Percentiles rank a stretch among this genome's conserved stretches.
These are phyloP conservation scores for Clusia tigrina DNA, from an alignment of 2,888 invertebrate genomes.

Conservation along the genomic window DNA sequence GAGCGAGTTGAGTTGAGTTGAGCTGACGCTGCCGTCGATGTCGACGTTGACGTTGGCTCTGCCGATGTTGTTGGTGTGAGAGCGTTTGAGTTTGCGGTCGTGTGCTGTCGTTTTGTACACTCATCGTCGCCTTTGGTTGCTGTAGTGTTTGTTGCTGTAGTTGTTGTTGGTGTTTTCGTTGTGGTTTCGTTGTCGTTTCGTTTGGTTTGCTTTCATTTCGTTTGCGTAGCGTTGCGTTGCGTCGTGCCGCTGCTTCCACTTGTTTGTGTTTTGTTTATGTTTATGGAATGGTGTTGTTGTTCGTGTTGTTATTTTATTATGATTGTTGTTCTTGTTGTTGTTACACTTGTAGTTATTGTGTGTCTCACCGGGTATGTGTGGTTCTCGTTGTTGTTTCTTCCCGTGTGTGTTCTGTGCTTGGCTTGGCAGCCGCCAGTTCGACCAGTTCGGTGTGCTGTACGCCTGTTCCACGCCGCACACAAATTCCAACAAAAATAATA, in stretches of 20 bases:
- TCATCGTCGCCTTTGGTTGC: not conserved
- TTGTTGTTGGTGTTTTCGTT: too few species aligned
- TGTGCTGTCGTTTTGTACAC: constrained; percentile 16
- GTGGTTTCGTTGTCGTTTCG: not conserved
- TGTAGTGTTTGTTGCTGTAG: not conserved
- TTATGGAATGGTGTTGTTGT: constrained; percentile 3
- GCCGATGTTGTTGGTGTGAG: too few species aligned
- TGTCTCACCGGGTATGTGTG: constrained; percentile 29
- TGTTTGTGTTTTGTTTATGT: constrained; percentile 32
- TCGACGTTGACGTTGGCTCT: too few species aligned
- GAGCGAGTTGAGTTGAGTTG: too few species aligned
- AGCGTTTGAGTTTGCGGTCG: constrained; percentile 14
- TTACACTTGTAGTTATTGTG: constrained; percentile 9
- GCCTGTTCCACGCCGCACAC: constrained; percentile 50
- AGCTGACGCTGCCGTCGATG: too few species aligned
- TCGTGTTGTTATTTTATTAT: constrained; percentile 7
- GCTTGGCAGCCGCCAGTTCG: not conserved
- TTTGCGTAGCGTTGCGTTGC: not conserved
- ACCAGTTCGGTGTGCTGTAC: constrained; percentile 40
- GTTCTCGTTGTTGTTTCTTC: constrained; percentile 28
- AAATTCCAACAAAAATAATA: constrained; percentile 55
- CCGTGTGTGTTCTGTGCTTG: constrained; percentile 23
- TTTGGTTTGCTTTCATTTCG: not conserved
- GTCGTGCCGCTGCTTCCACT: constrained; percentile 12
- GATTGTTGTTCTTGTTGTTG: constrained; percentile 44